phyloP scores from a whole-genome alignment of 2,888 invertebrate genomes.

The Odiellus spinosus region DNA sequence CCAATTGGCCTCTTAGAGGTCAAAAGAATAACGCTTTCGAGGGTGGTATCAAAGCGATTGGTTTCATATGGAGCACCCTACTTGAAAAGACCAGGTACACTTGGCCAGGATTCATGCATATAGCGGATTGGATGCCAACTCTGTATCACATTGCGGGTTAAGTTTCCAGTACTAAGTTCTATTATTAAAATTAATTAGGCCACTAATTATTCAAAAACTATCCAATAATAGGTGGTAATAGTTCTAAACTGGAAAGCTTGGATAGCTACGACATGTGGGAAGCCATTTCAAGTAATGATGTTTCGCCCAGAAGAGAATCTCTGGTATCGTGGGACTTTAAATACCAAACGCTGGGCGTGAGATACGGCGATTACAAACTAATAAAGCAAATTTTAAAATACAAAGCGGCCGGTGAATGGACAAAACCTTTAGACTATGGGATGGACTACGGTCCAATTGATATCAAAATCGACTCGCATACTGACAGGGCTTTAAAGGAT shows the following conservation, averaged over 20 bases:
- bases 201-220: not conserved
- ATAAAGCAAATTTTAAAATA: slow-evolving; percentile 55
- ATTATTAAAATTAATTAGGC: no score
- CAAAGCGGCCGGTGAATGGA: slow-evolving; percentile 55
- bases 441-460: not conserved
- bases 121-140: slow-evolving; percentile 81
- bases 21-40: slow-evolving; percentile 58
- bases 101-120: slow-evolving; percentile 42
- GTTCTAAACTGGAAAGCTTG: not conserved
- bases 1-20: slow-evolving; percentile 40
- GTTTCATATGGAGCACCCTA: slow-evolving; percentile 57
- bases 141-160: slow-evolving; percentile 45
- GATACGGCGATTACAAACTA: slow-evolving; percentile 57
- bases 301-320: slow-evolving; percentile 39
- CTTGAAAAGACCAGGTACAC: slow-evolving; percentile 35
- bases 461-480: not conserved
- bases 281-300: slow-evolving; percentile 42
- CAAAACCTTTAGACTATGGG: slow-evolving; percentile 23
- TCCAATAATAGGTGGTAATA: not conserved
- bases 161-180: no score
- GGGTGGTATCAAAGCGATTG: slow-evolving; percentile 71
- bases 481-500: no score
- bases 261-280: slow-evolving; percentile 56
- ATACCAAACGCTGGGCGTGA: slow-evolving; percentile 48
- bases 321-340: slow-evolving; percentile 67